Evolutionary conservation across 2,113 vertebrate genomes (phyloP), one percentile per base, ranked within the genome.

Genomic region (Indicator maculatus): DNA sequence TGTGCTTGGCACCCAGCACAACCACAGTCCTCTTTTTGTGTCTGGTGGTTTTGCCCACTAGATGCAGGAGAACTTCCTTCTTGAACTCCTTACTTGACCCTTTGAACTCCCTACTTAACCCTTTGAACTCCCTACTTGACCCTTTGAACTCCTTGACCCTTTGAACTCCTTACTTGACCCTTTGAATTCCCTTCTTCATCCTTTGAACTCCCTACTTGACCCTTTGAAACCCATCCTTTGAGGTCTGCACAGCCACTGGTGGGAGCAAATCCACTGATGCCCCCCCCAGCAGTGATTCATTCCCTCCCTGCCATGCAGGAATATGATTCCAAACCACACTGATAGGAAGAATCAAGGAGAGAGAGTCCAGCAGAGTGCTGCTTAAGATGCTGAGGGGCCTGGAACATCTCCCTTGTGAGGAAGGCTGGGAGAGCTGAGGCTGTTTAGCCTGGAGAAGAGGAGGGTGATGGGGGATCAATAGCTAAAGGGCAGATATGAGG

Each of bases 251-350:
- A n/a, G 6, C 16, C 8, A 1, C 15, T 13, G 24, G 16, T 19
- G n/a, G 61, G 69, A 24, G 41, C 2, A 4, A 44, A 60, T 12
- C 86, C 61, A 52, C 0, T 2, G 28, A 10, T 28, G n/a, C 4
- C 20, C 23, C 16, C 21, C 20, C 60, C 66, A 64, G 38, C 66
- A 82, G 61, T 28, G 26, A 14, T 28, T 28, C 44, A 61, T 41
- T 7, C 38, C 56, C 73, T 61, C 33, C 6, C 4, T 71, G 11
- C 33, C 3, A 2, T 7, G 23, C 17, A 6, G 0, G 5, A 5
- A 1, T 8, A 0, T 10, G 33, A 30, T 65, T 89, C 56, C 91
- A 60, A 17, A 18, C 33, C 16, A 6, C 1, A 1, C 17, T 3
- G 23, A 3, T 0, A 27, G 44, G 55, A 81, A 50, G 52, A 31